Percentiles rank a stretch among this genome's conserved stretches.
These are phyloP conservation scores for Aporophyla lueneburgensis DNA, from an alignment of 2,888 invertebrate species.

Conservation along the genomic window DNA sequence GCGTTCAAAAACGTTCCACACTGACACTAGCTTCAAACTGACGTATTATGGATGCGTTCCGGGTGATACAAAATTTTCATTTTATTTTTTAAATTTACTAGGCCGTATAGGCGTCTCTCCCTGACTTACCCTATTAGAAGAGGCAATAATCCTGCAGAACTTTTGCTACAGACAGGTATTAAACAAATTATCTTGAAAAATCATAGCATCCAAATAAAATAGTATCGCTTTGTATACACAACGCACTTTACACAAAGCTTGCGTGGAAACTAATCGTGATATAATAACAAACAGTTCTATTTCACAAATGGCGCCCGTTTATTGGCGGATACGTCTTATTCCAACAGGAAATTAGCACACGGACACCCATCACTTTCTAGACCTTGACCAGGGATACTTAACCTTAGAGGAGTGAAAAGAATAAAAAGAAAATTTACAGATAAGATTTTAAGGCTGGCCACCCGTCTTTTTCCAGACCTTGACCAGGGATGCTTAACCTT, in stretches of 20 bases:
- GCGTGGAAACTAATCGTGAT: conserved; percentile 47
- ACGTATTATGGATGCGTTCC: too few relatives aligned
- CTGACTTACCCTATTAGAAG: too few relatives aligned
- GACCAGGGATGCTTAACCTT: conserved; percentile 3
- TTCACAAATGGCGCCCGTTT: conserved; percentile 54
- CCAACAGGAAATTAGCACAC: conserved; percentile 13
- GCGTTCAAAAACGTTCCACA: too few relatives aligned
- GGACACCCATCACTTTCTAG: conserved; percentile 52
- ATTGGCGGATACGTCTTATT: conserved; percentile 62
- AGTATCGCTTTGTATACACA: not conserved
- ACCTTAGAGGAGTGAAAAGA: not conserved
- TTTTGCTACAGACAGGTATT: too few relatives aligned
- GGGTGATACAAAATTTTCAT: too few relatives aligned
- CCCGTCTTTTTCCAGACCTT: conserved; percentile 51
- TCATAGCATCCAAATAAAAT: not conserved
- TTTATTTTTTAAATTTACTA: too few relatives aligned
- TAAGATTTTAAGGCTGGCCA: not conserved
- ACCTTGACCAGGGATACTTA: conserved; percentile 18
- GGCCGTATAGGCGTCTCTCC: too few relatives aligned
- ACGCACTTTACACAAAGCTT: not conserved
- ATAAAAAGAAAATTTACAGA: too few relatives aligned
- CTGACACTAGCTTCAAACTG: too few relatives aligned
- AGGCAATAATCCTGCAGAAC: too few relatives aligned
- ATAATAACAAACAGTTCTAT: conserved; percentile 41
- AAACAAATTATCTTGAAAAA: too few relatives aligned